phyloP scores from a whole-genome alignment of 1,140 invertebrate species.

The Magallana angulata region DNA sequence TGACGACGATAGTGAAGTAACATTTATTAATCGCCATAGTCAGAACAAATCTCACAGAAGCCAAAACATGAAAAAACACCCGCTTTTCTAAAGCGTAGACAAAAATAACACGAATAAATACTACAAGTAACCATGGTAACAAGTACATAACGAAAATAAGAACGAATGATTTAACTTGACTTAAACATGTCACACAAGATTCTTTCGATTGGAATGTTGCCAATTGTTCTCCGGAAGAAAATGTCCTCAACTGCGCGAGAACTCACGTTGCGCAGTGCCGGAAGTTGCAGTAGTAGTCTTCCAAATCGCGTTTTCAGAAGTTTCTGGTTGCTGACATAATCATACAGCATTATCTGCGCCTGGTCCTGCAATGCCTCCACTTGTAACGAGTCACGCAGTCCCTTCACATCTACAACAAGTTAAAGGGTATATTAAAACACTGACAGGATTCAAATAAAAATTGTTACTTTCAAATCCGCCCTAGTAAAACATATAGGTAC shows the following conservation, averaged over 20 bases:
- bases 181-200: conserved; percentile 96
- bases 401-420: conserved; percentile 84
- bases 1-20: no score
- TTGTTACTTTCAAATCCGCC: not conserved
- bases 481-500: no score
- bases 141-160: not conserved
- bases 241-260: conserved; percentile 87
- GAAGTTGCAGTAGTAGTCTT: conserved; percentile 92
- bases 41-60: conserved; percentile 3
- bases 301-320: conserved; percentile 91
- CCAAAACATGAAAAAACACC: conserved; percentile 16
- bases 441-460: not conserved
- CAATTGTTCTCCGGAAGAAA: conserved; percentile 96
- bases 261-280: conserved; percentile 89
- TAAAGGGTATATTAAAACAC: not conserved
- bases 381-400: conserved; percentile 94
- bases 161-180: conserved; percentile 62
- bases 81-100: conserved; percentile 24
- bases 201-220: conserved; percentile 98
- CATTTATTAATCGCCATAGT: not conserved
- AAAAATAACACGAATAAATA: conserved; percentile 37
- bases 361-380: conserved; percentile 98
- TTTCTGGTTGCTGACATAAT: conserved; percentile 88
- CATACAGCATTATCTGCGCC: conserved; percentile 95
- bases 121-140: conserved; percentile 7